Percentiles rank a stretch among this genome's conserved stretches.
Conservation (phyloP, 2,888 invertebrate species). For the Athalia circularis region DNA sequence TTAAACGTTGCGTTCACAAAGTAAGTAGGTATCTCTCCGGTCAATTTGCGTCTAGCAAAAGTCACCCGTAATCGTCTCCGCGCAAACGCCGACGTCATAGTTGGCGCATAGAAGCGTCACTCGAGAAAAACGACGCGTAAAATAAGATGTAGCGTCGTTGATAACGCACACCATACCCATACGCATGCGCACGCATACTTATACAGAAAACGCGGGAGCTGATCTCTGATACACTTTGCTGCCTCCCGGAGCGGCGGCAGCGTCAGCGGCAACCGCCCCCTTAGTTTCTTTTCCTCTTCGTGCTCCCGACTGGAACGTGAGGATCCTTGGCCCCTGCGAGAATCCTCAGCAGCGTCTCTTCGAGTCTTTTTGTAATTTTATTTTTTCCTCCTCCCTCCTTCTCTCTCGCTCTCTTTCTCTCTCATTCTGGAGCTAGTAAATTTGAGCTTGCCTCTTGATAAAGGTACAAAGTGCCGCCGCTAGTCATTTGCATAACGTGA, state of each 20-base stretch:
- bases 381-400: conserved; percentile 37
- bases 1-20: conserved; percentile 21
- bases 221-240: conserved; percentile 40
- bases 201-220: conserved; percentile 29
- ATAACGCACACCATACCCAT: conserved; percentile 60
- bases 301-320: conserved; percentile 16
- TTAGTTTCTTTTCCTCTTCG: conserved; percentile 2
- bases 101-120: conserved; percentile 72
- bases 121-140: conserved; percentile 70
- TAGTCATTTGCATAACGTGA: conserved; percentile 45
- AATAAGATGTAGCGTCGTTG: conserved; percentile 73
- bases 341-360: conserved; percentile 34
- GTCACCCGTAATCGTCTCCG: conserved; percentile 67
- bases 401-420: conserved; percentile 26
- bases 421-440: conserved; percentile 64
- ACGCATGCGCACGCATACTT: background rate
- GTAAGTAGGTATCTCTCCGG: conserved; percentile 53
- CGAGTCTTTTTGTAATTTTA: conserved; percentile 27
- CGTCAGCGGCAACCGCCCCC: conserved; percentile 10
- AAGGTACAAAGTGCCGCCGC: conserved; percentile 64
- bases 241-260: background rate
- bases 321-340: conserved; percentile 24
- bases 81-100: conserved; percentile 71
- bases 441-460: conserved; percentile 66
- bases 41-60: conserved; percentile 73